These are phyloP conservation scores for Orchestes rusci DNA, from an alignment of 2,888 invertebrate genomes.

Conservation along the genomic window DNA sequence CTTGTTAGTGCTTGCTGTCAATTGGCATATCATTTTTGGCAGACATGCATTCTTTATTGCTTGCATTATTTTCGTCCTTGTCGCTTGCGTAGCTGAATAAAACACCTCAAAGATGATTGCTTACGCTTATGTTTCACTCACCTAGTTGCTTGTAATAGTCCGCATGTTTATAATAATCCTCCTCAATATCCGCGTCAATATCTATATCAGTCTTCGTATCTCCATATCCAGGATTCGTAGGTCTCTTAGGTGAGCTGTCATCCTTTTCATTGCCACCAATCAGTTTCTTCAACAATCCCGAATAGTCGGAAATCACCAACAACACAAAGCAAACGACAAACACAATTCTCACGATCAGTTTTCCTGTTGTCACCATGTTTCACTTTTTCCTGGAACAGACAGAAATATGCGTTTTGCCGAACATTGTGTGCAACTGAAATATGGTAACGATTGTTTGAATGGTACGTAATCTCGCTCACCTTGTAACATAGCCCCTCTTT, in stretches of 20 bases:
- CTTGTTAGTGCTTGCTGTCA: conserved; percentile 54
- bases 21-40: conserved; percentile 59
- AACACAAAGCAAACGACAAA: conserved; percentile 50
- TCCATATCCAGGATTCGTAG: conserved; percentile 43
- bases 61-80: conserved; percentile 48
- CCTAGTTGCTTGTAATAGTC: too few relatives aligned
- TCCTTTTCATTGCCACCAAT: conserved; percentile 44
- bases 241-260: conserved; percentile 35
- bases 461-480: conserved; percentile 30
- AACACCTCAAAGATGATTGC: too few relatives aligned
- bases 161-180: too few relatives aligned
- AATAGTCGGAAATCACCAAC: conserved; percentile 51
- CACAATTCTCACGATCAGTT: conserved; percentile 45
- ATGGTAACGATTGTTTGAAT: conserved; percentile 29
- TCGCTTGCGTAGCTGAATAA: conserved; percentile 42
- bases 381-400: conserved; percentile 21
- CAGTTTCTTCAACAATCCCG: conserved; percentile 44
- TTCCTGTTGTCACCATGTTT: conserved; percentile 38
- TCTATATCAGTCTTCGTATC: conserved; percentile 42
- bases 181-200: conserved; percentile 46
- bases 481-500: conserved; percentile 36
- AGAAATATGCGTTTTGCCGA: conserved; percentile 22
- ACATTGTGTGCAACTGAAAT: conserved; percentile 21
- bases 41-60: conserved; percentile 57
- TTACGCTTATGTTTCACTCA: too few relatives aligned